Base-by-base conservation (phyloP, 2,113 vertebrate genomes). In the Panurus biarmicus region DNA sequence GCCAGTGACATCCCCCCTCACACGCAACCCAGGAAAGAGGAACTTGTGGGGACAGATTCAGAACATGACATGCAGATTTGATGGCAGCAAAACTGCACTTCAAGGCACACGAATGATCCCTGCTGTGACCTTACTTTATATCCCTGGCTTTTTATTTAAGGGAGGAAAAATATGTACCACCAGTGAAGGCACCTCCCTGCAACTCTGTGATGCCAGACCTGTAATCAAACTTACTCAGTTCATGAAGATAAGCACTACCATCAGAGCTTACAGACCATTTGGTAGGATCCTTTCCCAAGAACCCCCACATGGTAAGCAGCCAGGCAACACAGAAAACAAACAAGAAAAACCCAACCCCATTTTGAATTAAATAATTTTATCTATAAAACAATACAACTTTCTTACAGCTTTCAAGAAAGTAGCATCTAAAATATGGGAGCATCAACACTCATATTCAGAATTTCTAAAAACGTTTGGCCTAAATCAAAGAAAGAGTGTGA, bases 161-260 rank as follows among this genome's bases (percentile, higher is more conserved):
- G 96, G 94, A 69, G 93, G 87, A 33, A 89, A 97, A 26, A 76
- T 19, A n/a, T 10, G 23, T 23, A 78, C 81, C 62, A 93, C 98
- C 7, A 94, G 77, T 12, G 97, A 98, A 90, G 95, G 97, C 28
- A 95, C 60, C 18, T 58, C 97, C 64, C 38, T 96, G 89, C 90
- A 95, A 25, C 84, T 98, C 44, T 97, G 97, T 81, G 95, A 91
- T 44, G 77, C 87, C 44, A 94, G 94, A 50, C 94, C 66, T 78
- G 93, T 94, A 58, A 96, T 71, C 33, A 91, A 90, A 15, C 88
- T 89, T 31, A 64, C 93, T 38, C 29, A 40, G 31, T 60, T 54
- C 5, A 7, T 78, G 64, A 89, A 91, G 80, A 54, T 48, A 12
- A 95, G 81, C 29, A 73, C 93, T 87, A 16, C 92, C 90, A n/a